A percentile compares a stretch with the other conserved stretches of the same genome.
Evolutionary conservation across 23 tunicate genomes (phyloP).

Genomic region (Corella eumyota): DNA sequence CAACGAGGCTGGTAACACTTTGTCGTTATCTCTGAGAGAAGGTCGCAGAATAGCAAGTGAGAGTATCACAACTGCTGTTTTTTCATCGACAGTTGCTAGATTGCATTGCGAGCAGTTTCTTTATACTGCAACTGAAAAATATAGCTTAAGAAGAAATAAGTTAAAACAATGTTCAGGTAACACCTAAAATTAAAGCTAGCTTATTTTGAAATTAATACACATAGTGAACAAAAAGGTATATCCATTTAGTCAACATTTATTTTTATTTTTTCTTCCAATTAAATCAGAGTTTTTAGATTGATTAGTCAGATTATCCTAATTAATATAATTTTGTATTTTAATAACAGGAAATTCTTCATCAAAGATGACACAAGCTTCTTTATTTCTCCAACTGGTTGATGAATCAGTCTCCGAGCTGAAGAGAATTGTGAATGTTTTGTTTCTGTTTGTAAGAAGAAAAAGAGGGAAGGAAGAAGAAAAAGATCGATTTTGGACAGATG

Average conservation of each 20-base stretch:
- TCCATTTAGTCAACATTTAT: too few relatives aligned
- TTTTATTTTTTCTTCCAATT: too few relatives aligned
- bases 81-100: conserved; percentile 34
- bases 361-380: conserved; percentile 5
- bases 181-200: not conserved
- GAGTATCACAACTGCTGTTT: conserved; percentile 26
- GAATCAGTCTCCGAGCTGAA: conserved; percentile 31
- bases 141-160: conserved; percentile 16
- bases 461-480: conserved; percentile 13
- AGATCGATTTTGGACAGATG: conserved; percentile 48
- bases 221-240: too few relatives aligned
- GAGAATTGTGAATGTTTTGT: conserved; percentile 27
- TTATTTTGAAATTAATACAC: too few relatives aligned
- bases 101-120: conserved; percentile 65
- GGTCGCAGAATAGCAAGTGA: conserved; percentile 33
- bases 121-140: conserved; percentile 18
- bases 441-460: conserved; percentile 19
- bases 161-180: conserved; percentile 35
- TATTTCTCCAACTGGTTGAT: conserved; percentile 33
- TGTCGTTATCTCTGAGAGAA: conserved; percentile 27
- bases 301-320: too few relatives aligned
- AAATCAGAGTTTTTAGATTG: too few relatives aligned
- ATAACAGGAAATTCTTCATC: not conserved
- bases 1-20: conserved; percentile 12
- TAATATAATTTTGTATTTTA: too few relatives aligned